Evolutionary conservation across 2,888 invertebrate genomes (phyloP).

Genomic region (Meandrusa payeni): DNA sequence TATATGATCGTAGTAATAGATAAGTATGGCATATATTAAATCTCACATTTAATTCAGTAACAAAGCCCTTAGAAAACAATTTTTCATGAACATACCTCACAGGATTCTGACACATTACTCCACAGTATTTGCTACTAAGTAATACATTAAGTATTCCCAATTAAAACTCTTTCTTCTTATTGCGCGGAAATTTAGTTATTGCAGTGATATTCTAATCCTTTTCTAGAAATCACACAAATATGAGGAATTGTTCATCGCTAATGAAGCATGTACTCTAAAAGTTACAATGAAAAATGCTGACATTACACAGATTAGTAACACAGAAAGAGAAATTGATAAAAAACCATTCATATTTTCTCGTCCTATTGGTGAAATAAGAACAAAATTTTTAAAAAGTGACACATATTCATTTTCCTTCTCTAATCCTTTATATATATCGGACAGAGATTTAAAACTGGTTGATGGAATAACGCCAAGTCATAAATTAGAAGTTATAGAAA

Average conservation of each 20-base stretch:
- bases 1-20: too few relatives aligned
- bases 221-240: slow-evolving; percentile 61
- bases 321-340: background rate
- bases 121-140: too few relatives aligned
- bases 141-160: too few relatives aligned
- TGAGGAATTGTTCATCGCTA: slow-evolving; percentile 46
- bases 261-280: slow-evolving; percentile 33
- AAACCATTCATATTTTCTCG: slow-evolving; percentile 28
- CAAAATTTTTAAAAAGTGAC: slow-evolving; percentile 30
- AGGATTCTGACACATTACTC: too few relatives aligned
- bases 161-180: too few relatives aligned
- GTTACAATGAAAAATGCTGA: slow-evolving; percentile 6
- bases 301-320: slow-evolving; percentile 7
- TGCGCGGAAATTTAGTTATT: background rate
- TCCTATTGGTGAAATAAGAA: slow-evolving; percentile 30
- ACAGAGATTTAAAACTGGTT: background rate
- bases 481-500: background rate
- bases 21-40: too few relatives aligned
- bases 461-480: background rate
- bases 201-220: slow-evolving; percentile 33
- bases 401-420: slow-evolving; percentile 33
- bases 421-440: slow-evolving; percentile 26
- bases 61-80: too few relatives aligned
- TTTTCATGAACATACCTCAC: too few relatives aligned
- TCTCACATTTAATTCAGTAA: too few relatives aligned